Evolutionary conservation across 2,797 vertebrate species (phyloP), one percentile per base, ranked within the genome.

Genomic region (Leptatherina wallacei): DNA sequence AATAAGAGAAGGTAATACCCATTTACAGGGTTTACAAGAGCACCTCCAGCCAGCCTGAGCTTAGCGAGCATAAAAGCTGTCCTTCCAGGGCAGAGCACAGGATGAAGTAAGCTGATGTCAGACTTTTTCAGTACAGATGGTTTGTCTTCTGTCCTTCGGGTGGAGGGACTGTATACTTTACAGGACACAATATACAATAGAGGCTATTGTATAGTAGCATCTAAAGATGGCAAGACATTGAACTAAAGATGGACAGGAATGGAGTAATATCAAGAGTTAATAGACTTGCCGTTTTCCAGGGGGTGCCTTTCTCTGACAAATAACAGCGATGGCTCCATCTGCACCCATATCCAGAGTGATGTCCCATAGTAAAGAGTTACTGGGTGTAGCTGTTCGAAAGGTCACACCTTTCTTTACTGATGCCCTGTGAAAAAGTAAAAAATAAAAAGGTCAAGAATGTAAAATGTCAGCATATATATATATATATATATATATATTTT

Each of bases 381-480:
- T 97, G 85, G 95, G 94, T 75, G 95, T 94, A 0, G 96, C 94
- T 0, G 94, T 93, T 14, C 93, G 81, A 82, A 98, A 91, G 69
- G 90, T 96, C 91, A 98, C 94, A 0, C 96, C 96, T 83, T 94
- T 96, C 90, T 95, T 95, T 84, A 97, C 95, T 71, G 95, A 95
- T 0, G 95, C 96, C 94, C 98, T 99, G 87, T 67, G 79, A 81
- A 81, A n/a, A 80, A 78, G 70, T 70, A 40, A 78, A 61, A 82
- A 73, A 79, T 0, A 14, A 68, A 84, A 89, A 87, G 68, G 74
- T 88, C 75, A 84, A 68, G 64, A 78, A 65, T 62, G 66, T 42
- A 40, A 61, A 30, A 42, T 24, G 2, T 47, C 4, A 3, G 5
- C 33, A 35, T 35, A 35, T 35, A 10, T 1, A 35, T 35, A 10